Conservation (phyloP, 2,888 invertebrate species). For the Caenorhabditis sp. region DNA sequence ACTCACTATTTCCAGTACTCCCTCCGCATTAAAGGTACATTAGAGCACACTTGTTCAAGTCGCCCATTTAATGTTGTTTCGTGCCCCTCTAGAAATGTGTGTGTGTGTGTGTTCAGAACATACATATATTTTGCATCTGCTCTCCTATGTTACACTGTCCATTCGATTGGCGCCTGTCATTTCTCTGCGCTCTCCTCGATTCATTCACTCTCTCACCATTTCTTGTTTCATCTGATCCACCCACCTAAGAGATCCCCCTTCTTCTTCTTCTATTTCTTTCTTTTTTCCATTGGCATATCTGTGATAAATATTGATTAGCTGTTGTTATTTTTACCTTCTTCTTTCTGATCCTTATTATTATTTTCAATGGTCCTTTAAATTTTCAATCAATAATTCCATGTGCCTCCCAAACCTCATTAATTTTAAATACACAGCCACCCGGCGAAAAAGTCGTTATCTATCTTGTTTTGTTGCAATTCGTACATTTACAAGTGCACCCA, state of each 20-base stretch:
- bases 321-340: background rate
- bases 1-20: too few species aligned
- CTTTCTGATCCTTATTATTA: background rate
- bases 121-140: background rate
- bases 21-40: too few species aligned
- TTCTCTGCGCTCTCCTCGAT: background rate
- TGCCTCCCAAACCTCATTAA: background rate
- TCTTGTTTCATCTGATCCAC: slow-evolving; percentile 2
- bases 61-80: too few species aligned
- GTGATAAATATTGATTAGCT: slow-evolving; percentile 4
- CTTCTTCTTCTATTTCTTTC: slow-evolving; percentile 1
- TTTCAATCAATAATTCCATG: background rate
- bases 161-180: background rate
- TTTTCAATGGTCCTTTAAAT: background rate
- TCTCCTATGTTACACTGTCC: slow-evolving; percentile 7
- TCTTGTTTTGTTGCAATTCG: slow-evolving; percentile 5
- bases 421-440: background rate
- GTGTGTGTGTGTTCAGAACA: background rate
- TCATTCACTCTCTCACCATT: slow-evolving; percentile 1
- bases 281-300: slow-evolving; percentile 4
- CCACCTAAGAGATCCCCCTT: background rate
- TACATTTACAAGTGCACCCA: background rate
- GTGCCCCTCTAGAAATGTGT: too few species aligned
- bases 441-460: slow-evolving; percentile 2
- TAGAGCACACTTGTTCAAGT: too few species aligned